Conservation (phyloP, 2,113 vertebrate genomes). For the Nothoprocta pentlandii region DNA sequence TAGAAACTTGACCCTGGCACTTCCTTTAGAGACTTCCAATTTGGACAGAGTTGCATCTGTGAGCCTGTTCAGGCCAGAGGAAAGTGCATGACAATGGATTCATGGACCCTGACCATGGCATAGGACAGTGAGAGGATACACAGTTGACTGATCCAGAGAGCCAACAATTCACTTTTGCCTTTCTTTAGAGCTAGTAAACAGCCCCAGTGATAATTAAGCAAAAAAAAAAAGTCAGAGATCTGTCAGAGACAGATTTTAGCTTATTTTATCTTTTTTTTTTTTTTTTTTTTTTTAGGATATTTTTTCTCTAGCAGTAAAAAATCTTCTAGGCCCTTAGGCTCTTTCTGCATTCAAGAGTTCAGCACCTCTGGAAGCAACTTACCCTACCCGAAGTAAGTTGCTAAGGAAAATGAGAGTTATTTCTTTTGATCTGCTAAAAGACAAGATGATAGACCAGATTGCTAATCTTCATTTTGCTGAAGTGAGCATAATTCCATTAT, state of each 20-base stretch:
- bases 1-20: neutral
- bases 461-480: neutral
- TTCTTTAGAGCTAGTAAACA: slow-evolving; percentile 21
- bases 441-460: neutral
- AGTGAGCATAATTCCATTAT: too few relatives aligned
- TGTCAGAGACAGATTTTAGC: neutral
- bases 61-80: slow-evolving; percentile 52
- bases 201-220: neutral
- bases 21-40: slow-evolving; percentile 57
- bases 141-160: slow-evolving; percentile 32
- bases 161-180: neutral
- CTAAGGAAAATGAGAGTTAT: neutral
- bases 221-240: neutral
- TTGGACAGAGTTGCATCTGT: slow-evolving; percentile 46
- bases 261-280: neutral
- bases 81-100: slow-evolving; percentile 53
- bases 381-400: neutral
- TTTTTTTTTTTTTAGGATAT: neutral
- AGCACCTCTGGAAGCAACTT: neutral
- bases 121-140: slow-evolving; percentile 37
- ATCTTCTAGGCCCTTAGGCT: neutral
- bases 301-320: neutral
- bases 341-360: too few relatives aligned
- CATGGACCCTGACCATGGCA: slow-evolving; percentile 43
- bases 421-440: neutral